Conservation (phyloP, 2,113 vertebrate species). For the Caranx melampygus region DNA sequence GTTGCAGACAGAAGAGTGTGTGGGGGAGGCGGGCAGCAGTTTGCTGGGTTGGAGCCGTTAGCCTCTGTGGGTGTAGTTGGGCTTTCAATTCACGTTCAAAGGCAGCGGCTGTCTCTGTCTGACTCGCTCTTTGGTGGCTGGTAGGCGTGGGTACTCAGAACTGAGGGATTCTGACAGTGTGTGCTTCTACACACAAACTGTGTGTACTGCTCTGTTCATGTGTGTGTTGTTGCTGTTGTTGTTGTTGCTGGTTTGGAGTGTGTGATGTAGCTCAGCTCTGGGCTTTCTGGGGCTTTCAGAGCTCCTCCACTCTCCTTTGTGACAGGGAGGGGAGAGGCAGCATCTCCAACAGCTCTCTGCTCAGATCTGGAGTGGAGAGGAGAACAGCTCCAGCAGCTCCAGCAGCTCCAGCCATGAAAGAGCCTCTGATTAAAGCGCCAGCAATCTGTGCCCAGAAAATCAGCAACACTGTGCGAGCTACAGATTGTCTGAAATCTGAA, state of each 20-base stretch:
- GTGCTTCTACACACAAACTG: background rate
- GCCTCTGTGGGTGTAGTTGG: conserved; percentile 46
- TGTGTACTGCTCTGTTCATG: background rate
- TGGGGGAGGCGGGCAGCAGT: conserved; percentile 33
- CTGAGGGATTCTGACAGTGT: conserved; percentile 39
- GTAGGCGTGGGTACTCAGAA: conserved; percentile 54
- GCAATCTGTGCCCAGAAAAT: conserved; percentile 22
- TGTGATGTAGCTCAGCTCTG: conserved; percentile 33
- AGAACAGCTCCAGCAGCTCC: conserved; percentile 28
- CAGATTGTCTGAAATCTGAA: background rate
- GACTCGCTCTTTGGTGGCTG: conserved; percentile 49
- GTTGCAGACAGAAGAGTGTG: conserved; percentile 15
- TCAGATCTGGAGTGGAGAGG: conserved; percentile 47
- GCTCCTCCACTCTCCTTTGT: conserved; percentile 47
- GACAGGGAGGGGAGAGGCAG: conserved; percentile 36
- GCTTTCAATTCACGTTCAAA: conserved; percentile 71
- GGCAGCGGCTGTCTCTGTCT: conserved; percentile 63
- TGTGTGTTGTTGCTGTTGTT: background rate
- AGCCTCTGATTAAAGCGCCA: conserved; percentile 52
- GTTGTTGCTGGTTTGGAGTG: conserved; percentile 15
- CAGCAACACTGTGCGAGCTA: background rate
- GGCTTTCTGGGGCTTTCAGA: conserved; percentile 57
- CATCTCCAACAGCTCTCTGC: conserved; percentile 35
- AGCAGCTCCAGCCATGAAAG: conserved; percentile 36
- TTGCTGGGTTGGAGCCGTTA: conserved; percentile 35